Conservation (phyloP, 2,797 vertebrate species). For the Xenops minutus region DNA sequence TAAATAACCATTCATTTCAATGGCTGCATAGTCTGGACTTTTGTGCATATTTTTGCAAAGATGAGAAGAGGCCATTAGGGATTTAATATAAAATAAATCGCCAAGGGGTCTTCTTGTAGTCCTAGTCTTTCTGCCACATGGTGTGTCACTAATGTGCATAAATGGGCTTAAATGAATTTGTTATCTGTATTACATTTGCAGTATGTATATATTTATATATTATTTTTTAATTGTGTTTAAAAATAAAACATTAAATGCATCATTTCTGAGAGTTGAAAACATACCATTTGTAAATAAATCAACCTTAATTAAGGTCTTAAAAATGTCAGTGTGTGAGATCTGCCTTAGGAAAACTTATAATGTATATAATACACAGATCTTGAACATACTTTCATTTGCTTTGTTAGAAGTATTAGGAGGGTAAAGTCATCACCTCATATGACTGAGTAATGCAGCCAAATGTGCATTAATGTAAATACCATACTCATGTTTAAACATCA, state of each 20-base stretch:
- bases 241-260: slow-evolving; percentile 94
- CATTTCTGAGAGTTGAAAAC: slow-evolving; percentile 80
- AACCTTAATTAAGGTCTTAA: slow-evolving; percentile 94
- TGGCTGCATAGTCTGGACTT: slow-evolving; percentile 93
- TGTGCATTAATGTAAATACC: slow-evolving; percentile 34
- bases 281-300: slow-evolving; percentile 93
- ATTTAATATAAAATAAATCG: slow-evolving; percentile 99
- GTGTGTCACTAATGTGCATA: slow-evolving; percentile 99
- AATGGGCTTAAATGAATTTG: slow-evolving; percentile 98
- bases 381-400: slow-evolving; percentile 44
- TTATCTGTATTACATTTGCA: slow-evolving; percentile 99
- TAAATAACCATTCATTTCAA: slow-evolving; percentile 99
- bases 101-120: slow-evolving; percentile 96
- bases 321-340: slow-evolving; percentile 65
- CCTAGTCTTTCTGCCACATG: slow-evolving; percentile 96
- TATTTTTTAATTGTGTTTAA: slow-evolving; percentile 99
- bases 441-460: slow-evolving; percentile 13
- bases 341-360: slow-evolving; percentile 65
- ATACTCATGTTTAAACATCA: neutral
- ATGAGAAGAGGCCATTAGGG: slow-evolving; percentile 95
- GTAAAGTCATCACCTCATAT: slow-evolving; percentile 62
- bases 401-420: slow-evolving; percentile 55
- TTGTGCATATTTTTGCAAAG: slow-evolving; percentile 93
- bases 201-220: slow-evolving; percentile 99
- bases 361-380: slow-evolving; percentile 21